A percentile compares a stretch with the other conserved stretches of the same genome.
These are phyloP conservation scores for Apotomis turbidana DNA, from an alignment of 2,888 invertebrate genomes.

Conservation along the genomic window DNA sequence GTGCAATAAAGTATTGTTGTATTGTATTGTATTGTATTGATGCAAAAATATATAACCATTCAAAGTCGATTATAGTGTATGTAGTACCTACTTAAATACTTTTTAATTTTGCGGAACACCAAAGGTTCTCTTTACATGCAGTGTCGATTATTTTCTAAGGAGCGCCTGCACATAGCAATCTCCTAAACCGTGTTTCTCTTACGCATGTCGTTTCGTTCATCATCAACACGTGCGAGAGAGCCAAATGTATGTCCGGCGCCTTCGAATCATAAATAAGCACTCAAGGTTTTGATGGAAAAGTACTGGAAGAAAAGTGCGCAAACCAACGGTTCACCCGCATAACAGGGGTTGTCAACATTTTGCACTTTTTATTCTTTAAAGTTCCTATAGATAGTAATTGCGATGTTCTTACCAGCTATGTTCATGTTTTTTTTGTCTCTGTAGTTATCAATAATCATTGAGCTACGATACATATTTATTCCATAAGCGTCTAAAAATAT, in stretches of 20 bases:
- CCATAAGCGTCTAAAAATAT: not conserved
- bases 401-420: not conserved
- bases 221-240: conserved; percentile 49
- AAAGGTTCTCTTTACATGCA: not conserved
- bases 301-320: conserved; percentile 69
- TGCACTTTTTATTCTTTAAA: conserved; percentile 17
- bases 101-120: too few species aligned
- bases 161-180: not conserved
- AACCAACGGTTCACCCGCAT: conserved; percentile 51
- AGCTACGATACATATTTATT: not conserved
- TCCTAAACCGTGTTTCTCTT: not conserved
- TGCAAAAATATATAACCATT: too few species aligned
- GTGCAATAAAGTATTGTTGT: too few species aligned
- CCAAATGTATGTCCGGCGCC: conserved; percentile 51
- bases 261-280: conserved; percentile 51
- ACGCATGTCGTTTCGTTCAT: not conserved
- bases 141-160: not conserved
- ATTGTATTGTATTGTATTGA: too few species aligned
- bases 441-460: not conserved
- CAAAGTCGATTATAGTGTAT: too few species aligned
- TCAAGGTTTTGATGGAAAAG: conserved; percentile 68
- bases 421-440: not conserved
- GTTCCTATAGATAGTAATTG: not conserved
- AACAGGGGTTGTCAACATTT: conserved; percentile 61
- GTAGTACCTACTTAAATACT: too few species aligned